Evolutionary conservation across 64 coral and sea anemone species (phyloP).

Genomic region (Acropora tenuis): DNA sequence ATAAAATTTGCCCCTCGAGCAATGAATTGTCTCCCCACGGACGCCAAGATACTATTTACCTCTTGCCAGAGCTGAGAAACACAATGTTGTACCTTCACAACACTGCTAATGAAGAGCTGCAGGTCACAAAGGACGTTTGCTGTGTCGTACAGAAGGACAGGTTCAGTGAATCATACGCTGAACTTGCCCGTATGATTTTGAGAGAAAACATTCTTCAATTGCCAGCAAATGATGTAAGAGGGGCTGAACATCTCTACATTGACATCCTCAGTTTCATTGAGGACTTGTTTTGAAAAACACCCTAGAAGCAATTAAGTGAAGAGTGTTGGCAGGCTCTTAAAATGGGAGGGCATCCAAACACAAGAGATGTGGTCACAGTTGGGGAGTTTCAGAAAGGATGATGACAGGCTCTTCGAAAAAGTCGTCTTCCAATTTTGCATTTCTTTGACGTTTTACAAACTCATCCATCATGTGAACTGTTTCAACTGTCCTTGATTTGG

Average conservation of each 20-base stretch:
- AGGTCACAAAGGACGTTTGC: constrained; percentile 40
- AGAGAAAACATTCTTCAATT: constrained; percentile 43
- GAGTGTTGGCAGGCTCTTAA: no score
- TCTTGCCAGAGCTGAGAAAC: constrained; percentile 37
- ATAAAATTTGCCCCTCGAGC: constrained; percentile 33
- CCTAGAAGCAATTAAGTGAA: no score
- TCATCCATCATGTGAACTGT: no score
- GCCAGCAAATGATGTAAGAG: constrained; percentile 3
- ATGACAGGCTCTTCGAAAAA: no score
- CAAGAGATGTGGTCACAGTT: no score
- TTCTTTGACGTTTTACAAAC: no score
- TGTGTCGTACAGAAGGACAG: neutral
- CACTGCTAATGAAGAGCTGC: constrained; percentile 2
- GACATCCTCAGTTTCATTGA: constrained; percentile 60
- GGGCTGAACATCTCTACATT: constrained; percentile 47
- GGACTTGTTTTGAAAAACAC: constrained; percentile 11
- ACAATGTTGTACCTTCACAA: constrained; percentile 34
- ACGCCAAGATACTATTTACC: constrained; percentile 47
- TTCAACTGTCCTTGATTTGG: no score
- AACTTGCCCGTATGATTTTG: constrained; percentile 54
- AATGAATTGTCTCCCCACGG: constrained; percentile 49
- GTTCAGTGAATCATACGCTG: neutral
- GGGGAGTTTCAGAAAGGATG: no score
- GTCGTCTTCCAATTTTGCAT: no score
- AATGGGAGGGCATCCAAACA: no score